Conservation (phyloP, 2,113 vertebrate species). For the Scalopus aquaticus region DNA sequence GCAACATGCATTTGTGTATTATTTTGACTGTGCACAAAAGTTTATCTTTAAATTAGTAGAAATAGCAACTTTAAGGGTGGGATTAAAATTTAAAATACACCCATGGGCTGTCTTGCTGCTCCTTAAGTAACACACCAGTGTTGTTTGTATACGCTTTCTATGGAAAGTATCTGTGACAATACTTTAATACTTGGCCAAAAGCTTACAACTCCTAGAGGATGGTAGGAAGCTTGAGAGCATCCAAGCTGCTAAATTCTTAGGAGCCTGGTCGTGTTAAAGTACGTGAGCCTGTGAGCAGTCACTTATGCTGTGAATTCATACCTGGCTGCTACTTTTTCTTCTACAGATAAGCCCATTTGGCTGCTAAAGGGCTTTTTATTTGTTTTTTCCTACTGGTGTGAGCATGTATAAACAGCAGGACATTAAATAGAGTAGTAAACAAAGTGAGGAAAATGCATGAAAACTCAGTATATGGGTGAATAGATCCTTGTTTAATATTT, state of each 20-base stretch:
- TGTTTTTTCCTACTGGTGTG: constrained; percentile 89
- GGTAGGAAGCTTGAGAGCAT: constrained; percentile 83
- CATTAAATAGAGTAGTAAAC: constrained; percentile 85
- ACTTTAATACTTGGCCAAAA: constrained; percentile 79
- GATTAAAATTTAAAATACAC: constrained; percentile 85
- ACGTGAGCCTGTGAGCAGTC: constrained; percentile 79
- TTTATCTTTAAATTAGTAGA: constrained; percentile 89
- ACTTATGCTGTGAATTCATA: constrained; percentile 83
- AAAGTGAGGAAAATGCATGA: constrained; percentile 88
- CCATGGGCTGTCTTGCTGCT: constrained; percentile 96
- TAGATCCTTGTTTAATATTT: constrained; percentile 83
- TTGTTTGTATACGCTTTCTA: constrained; percentile 79
- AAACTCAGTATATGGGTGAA: constrained; percentile 87
- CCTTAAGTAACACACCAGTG: constrained; percentile 93
- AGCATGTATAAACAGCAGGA: constrained; percentile 96
- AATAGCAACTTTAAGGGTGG: constrained; percentile 86
- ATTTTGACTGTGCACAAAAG: constrained; percentile 90
- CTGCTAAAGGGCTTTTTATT: constrained; percentile 81
- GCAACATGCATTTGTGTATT: constrained; percentile 79
- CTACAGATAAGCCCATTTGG: constrained; percentile 83
- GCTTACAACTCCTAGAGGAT: constrained; percentile 81
- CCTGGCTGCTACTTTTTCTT: constrained; percentile 82
- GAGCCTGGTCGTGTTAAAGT: constrained; percentile 84
- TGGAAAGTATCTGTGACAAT: constrained; percentile 81
- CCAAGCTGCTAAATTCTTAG: constrained; percentile 87